Evolutionary conservation across 2,888 invertebrate species (phyloP).

Genomic region (Salpingus planirostris): DNA sequence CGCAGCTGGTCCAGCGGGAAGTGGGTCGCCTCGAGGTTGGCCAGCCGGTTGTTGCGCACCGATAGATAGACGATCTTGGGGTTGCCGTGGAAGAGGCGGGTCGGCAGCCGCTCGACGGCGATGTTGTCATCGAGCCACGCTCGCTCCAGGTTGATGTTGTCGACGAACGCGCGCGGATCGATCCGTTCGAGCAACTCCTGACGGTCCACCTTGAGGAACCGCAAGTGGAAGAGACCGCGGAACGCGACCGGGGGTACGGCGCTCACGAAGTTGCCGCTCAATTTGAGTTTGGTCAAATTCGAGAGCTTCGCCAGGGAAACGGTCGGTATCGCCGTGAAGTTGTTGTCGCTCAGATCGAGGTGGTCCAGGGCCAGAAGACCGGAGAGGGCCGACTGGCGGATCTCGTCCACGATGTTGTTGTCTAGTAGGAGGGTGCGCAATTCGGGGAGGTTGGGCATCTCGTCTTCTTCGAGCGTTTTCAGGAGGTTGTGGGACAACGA

Average conservation of each 20-base stretch:
- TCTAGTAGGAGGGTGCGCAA: conserved; percentile 62
- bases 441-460: conserved; percentile 63
- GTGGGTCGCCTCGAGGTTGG: conserved; percentile 68
- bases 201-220: conserved; percentile 63
- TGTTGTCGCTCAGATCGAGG: conserved; percentile 74
- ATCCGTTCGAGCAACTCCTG: conserved; percentile 58
- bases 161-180: conserved; percentile 72
- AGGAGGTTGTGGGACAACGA: conserved; percentile 75
- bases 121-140: conserved; percentile 72
- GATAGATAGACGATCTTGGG: conserved; percentile 68
- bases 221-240: conserved; percentile 73
- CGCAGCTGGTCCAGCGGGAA: conserved; percentile 74
- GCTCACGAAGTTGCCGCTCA: conserved; percentile 71
- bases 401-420: conserved; percentile 65
- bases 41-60: conserved; percentile 65
- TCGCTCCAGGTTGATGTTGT: conserved; percentile 73
- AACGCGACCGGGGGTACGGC: conserved; percentile 69
- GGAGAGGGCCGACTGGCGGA: conserved; percentile 65
- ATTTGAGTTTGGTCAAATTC: conserved; percentile 63
- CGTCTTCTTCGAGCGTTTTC: conserved; percentile 59
- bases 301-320: conserved; percentile 66
- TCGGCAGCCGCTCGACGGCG: conserved; percentile 63
- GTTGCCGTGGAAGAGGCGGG: conserved; percentile 75
- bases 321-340: conserved; percentile 69
- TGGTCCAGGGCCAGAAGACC: conserved; percentile 63